Conservation (phyloP, 2,888 invertebrate genomes). For the Campopleginae sp. region DNA sequence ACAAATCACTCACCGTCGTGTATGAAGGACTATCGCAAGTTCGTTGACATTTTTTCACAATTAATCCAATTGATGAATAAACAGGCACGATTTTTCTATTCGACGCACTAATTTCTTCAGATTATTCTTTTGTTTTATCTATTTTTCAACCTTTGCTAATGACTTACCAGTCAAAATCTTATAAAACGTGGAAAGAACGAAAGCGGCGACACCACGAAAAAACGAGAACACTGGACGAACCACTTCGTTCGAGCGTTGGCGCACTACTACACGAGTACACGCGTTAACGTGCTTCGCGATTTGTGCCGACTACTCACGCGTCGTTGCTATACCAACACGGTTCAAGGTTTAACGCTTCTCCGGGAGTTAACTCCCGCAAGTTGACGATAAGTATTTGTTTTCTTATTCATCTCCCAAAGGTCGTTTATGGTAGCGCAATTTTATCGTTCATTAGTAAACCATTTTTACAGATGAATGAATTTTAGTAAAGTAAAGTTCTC, state of each 20-base stretch:
- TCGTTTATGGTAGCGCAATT: too few relatives aligned
- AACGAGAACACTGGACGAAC: constrained; percentile 33
- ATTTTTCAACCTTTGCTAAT: not conserved
- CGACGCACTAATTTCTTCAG: not conserved
- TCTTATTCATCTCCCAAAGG: too few relatives aligned
- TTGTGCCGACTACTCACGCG: constrained; percentile 49
- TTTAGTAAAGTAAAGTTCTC: too few relatives aligned
- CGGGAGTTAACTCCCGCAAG: too few relatives aligned
- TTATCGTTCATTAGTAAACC: too few relatives aligned
- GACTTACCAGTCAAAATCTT: not conserved
- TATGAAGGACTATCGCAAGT: constrained; percentile 75
- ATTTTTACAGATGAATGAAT: too few relatives aligned
- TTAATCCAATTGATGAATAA: constrained; percentile 49
- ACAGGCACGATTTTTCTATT: not conserved
- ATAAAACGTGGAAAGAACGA: constrained; percentile 14
- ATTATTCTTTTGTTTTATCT: not conserved
- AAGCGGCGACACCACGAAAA: not conserved
- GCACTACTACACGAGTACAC: constrained; percentile 59
- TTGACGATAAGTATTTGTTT: too few relatives aligned
- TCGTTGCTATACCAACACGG: constrained; percentile 58
- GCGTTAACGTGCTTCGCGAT: constrained; percentile 38
- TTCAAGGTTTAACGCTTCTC: too few relatives aligned
- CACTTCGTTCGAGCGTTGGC: constrained; percentile 56
- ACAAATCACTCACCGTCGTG: constrained; percentile 78
- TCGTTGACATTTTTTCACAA: constrained; percentile 45